A percentile compares a stretch with the other conserved stretches of the same genome.
Conservation (phyloP, 2,888 invertebrate genomes). For the Eudemis profundana region DNA sequence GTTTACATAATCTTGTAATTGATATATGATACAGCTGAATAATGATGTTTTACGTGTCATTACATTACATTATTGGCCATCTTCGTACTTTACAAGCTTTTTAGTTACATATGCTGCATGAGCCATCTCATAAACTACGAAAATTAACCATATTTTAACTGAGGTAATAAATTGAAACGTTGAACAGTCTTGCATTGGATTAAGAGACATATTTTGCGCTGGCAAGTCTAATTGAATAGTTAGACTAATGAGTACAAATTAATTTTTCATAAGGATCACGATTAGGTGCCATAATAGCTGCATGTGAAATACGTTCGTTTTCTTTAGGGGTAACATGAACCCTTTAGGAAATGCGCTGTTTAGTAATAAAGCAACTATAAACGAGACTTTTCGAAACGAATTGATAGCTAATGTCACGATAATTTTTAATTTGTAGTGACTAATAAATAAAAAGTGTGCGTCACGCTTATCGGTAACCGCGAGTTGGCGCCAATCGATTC, state of each 20-base stretch:
- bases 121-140: not conserved
- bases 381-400: not conserved
- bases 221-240: too few relatives aligned
- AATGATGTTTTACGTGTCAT: not conserved
- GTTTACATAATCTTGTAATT: not conserved
- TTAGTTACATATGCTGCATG: too few relatives aligned
- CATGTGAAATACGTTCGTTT: not conserved
- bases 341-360: not conserved
- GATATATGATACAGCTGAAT: not conserved
- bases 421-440: not conserved
- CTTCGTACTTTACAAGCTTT: too few relatives aligned
- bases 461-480: not conserved
- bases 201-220: not conserved
- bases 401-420: not conserved
- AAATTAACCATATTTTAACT: not conserved
- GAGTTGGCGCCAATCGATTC: constrained; percentile 2
- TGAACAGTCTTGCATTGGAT: not conserved
- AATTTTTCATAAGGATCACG: too few relatives aligned
- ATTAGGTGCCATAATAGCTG: too few relatives aligned
- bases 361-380: not conserved
- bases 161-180: not conserved
- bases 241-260: too few relatives aligned
- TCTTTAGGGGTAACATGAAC: not conserved
- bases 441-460: not conserved
- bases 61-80: too few relatives aligned